Evolutionary conservation across 1,140 invertebrate genomes (phyloP).

Genomic region (Penaeus japonicus): DNA sequence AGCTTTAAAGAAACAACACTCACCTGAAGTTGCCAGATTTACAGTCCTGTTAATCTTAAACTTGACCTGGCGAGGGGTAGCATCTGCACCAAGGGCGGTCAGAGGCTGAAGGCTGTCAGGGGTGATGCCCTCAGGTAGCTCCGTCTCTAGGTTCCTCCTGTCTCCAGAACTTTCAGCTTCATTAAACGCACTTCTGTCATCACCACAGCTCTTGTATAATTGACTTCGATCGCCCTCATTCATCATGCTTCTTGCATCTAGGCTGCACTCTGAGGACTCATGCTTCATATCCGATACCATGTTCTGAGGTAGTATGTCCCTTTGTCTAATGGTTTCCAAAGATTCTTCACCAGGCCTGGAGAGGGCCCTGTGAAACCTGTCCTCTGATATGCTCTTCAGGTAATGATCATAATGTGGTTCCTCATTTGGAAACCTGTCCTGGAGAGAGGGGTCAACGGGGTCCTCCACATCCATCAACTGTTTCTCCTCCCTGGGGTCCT

Average conservation of each 20-base stretch:
- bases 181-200: neutral
- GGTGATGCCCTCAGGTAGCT: neutral
- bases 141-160: neutral
- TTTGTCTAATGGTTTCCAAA: neutral
- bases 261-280: neutral
- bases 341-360: neutral
- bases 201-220: no score
- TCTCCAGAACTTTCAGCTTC: neutral
- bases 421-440: constrained; percentile 26
- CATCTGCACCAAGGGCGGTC: neutral
- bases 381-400: constrained; percentile 1
- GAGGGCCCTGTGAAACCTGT: constrained; percentile 13
- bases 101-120: neutral
- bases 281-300: constrained; percentile 29
- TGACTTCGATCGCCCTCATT: neutral
- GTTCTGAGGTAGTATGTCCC: constrained; percentile 9
- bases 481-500: neutral
- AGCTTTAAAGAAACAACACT: neutral
- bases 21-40: constrained; percentile 61
- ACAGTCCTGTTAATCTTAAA: constrained; percentile 40
- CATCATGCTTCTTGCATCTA: constrained; percentile 23
- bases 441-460: neutral
- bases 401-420: constrained; percentile 42
- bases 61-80: constrained; percentile 42
- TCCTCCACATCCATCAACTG: neutral